Conservation (phyloP, 2,888 invertebrate species). For the Epirrhoe alternata region DNA sequence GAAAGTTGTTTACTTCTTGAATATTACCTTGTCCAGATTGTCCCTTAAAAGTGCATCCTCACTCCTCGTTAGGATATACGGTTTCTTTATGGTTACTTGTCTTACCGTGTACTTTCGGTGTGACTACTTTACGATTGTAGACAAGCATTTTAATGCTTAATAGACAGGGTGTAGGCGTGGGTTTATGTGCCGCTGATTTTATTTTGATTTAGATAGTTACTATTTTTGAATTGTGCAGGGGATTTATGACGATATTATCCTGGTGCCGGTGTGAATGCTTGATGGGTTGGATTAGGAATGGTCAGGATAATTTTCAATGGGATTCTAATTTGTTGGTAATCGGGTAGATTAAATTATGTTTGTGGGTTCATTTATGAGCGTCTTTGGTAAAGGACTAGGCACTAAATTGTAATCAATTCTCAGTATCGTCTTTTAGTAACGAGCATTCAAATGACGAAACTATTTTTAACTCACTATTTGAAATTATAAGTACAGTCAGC, state of each 20-base stretch:
- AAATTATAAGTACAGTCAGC: too few species aligned
- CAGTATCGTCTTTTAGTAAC: not conserved
- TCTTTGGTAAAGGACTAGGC: not conserved
- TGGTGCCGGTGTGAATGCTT: constrained; percentile 21
- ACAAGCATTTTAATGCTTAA: constrained; percentile 38
- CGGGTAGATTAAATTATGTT: constrained; percentile 2
- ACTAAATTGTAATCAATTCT: too few species aligned
- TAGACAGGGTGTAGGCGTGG: constrained; percentile 36
- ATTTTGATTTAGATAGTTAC: constrained; percentile 42
- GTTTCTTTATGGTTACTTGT: constrained; percentile 27
- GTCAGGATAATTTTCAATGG: constrained; percentile 12
- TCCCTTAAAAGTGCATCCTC: not conserved
- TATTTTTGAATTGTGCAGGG: constrained; percentile 37
- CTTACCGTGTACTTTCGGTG: constrained; percentile 19
- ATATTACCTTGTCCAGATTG: not conserved
- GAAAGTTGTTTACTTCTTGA: not conserved
- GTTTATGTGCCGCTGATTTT: constrained; percentile 43
- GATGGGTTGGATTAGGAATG: constrained; percentile 24
- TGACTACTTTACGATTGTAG: constrained; percentile 31
- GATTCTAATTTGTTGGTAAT: constrained; percentile 14
- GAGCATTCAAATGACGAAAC: too few species aligned
- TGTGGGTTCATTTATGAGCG: constrained; percentile 3
- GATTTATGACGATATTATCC: constrained; percentile 42
- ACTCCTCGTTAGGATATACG: constrained; percentile 19
- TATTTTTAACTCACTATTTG: too few species aligned